Base-by-base conservation (phyloP, 2,797 vertebrate species). In the Aulostomus chinensis region DNA sequence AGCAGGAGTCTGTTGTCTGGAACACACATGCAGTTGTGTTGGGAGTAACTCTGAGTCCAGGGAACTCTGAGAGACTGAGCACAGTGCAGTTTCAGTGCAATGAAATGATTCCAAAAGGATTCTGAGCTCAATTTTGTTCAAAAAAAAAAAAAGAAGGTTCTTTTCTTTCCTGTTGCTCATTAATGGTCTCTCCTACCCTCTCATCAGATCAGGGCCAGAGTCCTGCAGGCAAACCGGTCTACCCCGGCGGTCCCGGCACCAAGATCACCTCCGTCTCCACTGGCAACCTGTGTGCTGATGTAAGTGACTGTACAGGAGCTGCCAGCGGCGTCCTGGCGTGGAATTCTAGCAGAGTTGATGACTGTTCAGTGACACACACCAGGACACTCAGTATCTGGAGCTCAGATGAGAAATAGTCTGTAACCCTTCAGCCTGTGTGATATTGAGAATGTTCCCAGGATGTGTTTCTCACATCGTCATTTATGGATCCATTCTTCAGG, bases 251-350 rank as follows among this genome's bases (percentile, higher is more conserved):
- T 66, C 91, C 96, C 1, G 91, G 95, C 41, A 93, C 92, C 7
- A 99, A 96, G 85, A 98, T 99, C 87, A 98, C 96, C 8, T 99
- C 97, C 1, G 96, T 98, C 67, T 99, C 97, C 55, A 99, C 97
- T 0, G 97, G 97, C 49, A 99, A 99, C 85, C 93, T 99, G 65
- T 98, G 96, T 64, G 91, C 94, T 33, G 97, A 98, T 81, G 97
- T 99, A 65, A 90, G 96, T 88, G 38, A 18, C 45, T 1, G 6
- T 4, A 0, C 1, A 7, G 5, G 18, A 26, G 7, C 9, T 5
- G 21, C 33, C 11, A 1, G 13, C 34, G 11, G 22, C 68, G 29
- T 55, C 57, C 45, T 2, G 1, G 1, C 70, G 80, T 52, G 68
- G 72, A 84, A 84, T 73, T 22, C 13, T 32, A 35, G 15, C 22